Conservation (phyloP, 2,888 invertebrate genomes). For the Tetranychus truncatus region DNA sequence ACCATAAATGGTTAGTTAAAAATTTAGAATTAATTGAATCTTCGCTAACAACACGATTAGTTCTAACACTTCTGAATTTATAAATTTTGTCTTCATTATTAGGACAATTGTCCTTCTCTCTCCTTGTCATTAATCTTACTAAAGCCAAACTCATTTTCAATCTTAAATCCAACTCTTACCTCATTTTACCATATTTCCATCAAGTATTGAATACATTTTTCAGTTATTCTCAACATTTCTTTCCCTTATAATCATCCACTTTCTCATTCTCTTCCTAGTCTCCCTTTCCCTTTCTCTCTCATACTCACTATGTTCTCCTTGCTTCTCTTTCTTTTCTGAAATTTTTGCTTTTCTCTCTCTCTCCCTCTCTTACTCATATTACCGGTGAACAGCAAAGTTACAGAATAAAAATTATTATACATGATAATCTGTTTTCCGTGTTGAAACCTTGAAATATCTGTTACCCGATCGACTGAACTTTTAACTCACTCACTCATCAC, state of each 20-base stretch:
- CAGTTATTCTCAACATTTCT: neutral
- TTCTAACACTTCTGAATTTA: too few species aligned
- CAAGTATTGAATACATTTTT: neutral
- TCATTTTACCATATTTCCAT: too few species aligned
- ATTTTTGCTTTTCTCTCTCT: constrained; percentile 6
- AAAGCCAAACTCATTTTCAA: too few species aligned
- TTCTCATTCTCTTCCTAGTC: constrained; percentile 9
- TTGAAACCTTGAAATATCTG: neutral
- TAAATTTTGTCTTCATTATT: too few species aligned
- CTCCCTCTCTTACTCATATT: constrained; percentile 6
- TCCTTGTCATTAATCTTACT: too few species aligned
- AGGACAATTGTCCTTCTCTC: too few species aligned
- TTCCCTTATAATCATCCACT: constrained; percentile 2
- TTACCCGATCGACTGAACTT: neutral
- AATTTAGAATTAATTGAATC: too few species aligned
- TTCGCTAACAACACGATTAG: too few species aligned
- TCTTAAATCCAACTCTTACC: neutral
- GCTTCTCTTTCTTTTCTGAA: neutral
- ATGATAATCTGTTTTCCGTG: neutral
- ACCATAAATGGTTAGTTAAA: too few species aligned
- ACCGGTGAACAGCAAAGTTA: neutral
- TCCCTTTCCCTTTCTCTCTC: constrained; percentile 9
- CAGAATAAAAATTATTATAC: neutral
- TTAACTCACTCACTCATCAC: neutral
- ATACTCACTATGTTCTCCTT: neutral